Base-by-base conservation (phyloP, 1,140 invertebrate genomes). In the Acromyrmex echinatior region DNA sequence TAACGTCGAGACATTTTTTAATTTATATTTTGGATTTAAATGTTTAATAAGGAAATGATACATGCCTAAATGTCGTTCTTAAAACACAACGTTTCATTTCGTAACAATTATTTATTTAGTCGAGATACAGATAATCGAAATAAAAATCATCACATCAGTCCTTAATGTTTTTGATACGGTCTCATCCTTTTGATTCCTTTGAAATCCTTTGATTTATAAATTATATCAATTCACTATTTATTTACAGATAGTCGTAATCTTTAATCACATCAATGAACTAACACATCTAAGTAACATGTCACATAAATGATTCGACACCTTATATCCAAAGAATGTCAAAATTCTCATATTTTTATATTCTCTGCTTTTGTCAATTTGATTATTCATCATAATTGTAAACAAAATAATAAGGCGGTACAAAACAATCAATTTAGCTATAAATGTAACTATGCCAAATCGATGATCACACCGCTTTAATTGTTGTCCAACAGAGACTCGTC, bases 401-500 rank as follows among this genome's bases (percentile, higher is more conserved):
- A 25, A 56, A 81, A 4, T 28, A 35, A 28, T 16, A 71, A 68
- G 45, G 12, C 14, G 2, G 58, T 63, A 78, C n/a, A 7, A 71
- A 70, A 81, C 71, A 81, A 25, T 58, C 31, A n/a, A 70, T 81
- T 81, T 71, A 71, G 65, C 5, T 81, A 39, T 49, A 78, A 62
- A 62, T 45, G 49, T n/a, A 76, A 76, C n/a, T 49, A 56, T 21
- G 28, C 31, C 31, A 70, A 80, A 73, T 80, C 49, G 35, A 63
- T 25, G 14, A 76, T 62, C 7, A 10, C 35, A 16, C 2, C 4
- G 25, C 56, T 14, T 76, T 65, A 90, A 53, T 51, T 45, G 16
- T 79, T 86, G 0, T 74, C 76, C 28, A 80, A 49, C 45, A 90
- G 14, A 0, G 89, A 88, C 65, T 90, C 89, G 0, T 39, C 63